Conservation (phyloP, 2,797 vertebrate species). For the Erethizon dorsatum region DNA sequence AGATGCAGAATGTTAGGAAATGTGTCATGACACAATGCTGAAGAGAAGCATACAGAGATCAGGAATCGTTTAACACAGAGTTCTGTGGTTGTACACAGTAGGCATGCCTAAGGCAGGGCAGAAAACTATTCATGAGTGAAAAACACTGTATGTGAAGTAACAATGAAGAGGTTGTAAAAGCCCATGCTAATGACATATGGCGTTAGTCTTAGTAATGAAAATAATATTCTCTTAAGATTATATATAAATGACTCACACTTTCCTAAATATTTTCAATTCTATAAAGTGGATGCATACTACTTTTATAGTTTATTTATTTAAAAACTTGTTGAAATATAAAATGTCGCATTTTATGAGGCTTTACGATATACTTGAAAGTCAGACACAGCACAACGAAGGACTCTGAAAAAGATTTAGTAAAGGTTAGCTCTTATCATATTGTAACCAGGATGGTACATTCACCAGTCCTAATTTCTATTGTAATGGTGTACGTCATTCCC, state of each 20-base stretch:
- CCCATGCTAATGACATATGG: not conserved
- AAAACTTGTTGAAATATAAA: not conserved
- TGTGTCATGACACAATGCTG: not conserved
- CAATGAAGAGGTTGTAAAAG: not conserved
- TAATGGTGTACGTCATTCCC: not conserved
- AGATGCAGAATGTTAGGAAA: not conserved
- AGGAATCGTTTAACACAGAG: fast-evolving
- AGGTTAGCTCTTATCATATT: not conserved
- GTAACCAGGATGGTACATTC: not conserved
- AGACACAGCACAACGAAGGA: not conserved
- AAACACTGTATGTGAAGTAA: not conserved
- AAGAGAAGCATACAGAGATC: not conserved
- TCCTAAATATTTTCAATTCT: not conserved
- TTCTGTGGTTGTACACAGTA: not conserved
- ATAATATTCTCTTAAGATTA: not conserved
- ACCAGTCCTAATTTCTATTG: not conserved
- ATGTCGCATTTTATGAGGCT: not conserved
- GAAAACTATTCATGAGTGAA: not conserved
- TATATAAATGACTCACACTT: not conserved
- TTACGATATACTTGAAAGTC: not conserved
- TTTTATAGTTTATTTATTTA: constrained; percentile 18
- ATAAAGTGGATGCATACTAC: not conserved
- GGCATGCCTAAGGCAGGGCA: not conserved
- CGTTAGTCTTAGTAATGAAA: not conserved
- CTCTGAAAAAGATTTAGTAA: not conserved